Evolutionary conservation across 2,113 vertebrate species (phyloP), one percentile per base, ranked within the genome.

Genomic region (Melanocharis versteri): DNA sequence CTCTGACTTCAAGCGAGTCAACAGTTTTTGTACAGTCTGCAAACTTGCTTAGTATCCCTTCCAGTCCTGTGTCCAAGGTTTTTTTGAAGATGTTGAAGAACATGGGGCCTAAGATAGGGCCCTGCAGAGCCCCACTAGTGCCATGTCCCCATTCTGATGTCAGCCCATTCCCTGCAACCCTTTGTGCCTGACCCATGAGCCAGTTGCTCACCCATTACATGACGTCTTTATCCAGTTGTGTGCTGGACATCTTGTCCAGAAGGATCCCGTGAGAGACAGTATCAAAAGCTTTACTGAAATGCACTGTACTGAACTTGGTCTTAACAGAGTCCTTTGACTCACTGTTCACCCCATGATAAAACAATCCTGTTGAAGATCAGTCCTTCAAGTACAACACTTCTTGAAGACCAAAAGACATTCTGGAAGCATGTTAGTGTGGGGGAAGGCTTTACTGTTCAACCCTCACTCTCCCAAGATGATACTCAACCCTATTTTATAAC

Each of bases 121-220:
- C 50, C 39, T 56, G 28, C 6, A 12, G 69, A 33, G 15, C 6
- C 23, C 18, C 11, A 1, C 10, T 8, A 28, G 15, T 65, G 58
- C 10, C 30, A 65, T n/a, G 30, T 13, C 23, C 15, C 50, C 50
- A 30, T 19, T 1, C 3, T 1, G n/a, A n/a, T 30, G 12, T 14
- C 50, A 64, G 7, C n/a, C 33, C 58, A 28, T 18, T 73, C 48
- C 50, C 42, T 47, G 35, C 10, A 56, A 56, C 15, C 19, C 28
- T 40, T 15, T n/a, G 30, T 30, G 28, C n/a, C n/a, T 0, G 0
- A 73, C 9, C 9, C 0, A 0, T 15, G 30, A 65, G 14, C 58
- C n/a, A 73, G 28, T 0, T 33, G 28, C n/a, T 84, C n/a, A n/a
- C 23, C 7, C 40, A 28, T 4, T 5, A 1, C 11, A 64, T 33